A percentile compares a stretch with the other conserved stretches of the same genome.
These are phyloP conservation scores for Chelonus formosanus DNA, from an alignment of 2,888 invertebrate species.

Conservation along the genomic window DNA sequence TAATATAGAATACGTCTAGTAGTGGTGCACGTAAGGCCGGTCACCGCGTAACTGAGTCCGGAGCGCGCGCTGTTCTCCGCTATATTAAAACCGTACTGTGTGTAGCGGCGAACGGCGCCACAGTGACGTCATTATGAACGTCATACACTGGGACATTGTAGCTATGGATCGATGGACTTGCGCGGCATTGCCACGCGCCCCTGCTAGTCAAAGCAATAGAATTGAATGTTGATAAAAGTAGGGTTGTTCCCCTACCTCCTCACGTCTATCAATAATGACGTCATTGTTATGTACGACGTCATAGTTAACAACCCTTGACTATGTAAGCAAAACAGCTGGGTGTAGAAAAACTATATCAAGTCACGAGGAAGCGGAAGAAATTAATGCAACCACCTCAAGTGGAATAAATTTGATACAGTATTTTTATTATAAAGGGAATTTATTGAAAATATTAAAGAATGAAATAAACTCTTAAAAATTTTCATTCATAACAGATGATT, in stretches of 20 bases:
- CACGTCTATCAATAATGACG: slow-evolving; percentile 32
- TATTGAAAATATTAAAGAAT: no score
- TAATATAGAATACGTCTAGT: not conserved
- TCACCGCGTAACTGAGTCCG: slow-evolving; percentile 63
- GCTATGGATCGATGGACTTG: slow-evolving; percentile 43
- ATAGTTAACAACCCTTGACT: slow-evolving; percentile 6
- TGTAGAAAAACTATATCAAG: not conserved
- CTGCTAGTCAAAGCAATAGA: slow-evolving; percentile 1
- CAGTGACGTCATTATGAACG: slow-evolving; percentile 52
- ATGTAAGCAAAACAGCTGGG: not conserved
- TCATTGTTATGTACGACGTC: slow-evolving; percentile 40
- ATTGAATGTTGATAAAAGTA: slow-evolving; percentile 2
- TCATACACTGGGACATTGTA: slow-evolving; percentile 53
- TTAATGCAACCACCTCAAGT: no score
- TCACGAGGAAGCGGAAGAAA: not conserved
- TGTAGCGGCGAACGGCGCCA: slow-evolving; percentile 62
- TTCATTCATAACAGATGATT: no score
- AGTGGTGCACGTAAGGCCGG: slow-evolving; percentile 57
- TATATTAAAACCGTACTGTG: slow-evolving; percentile 64
- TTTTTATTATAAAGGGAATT: no score
- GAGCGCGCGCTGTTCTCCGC: slow-evolving; percentile 59
- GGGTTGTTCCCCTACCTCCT: slow-evolving; percentile 16
- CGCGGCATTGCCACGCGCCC: slow-evolving; percentile 27
- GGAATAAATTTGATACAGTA: no score
- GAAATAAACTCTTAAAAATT: no score